These are phyloP conservation scores for Hesperia comma DNA, from an alignment of 2,888 invertebrate species.

Conservation along the genomic window DNA sequence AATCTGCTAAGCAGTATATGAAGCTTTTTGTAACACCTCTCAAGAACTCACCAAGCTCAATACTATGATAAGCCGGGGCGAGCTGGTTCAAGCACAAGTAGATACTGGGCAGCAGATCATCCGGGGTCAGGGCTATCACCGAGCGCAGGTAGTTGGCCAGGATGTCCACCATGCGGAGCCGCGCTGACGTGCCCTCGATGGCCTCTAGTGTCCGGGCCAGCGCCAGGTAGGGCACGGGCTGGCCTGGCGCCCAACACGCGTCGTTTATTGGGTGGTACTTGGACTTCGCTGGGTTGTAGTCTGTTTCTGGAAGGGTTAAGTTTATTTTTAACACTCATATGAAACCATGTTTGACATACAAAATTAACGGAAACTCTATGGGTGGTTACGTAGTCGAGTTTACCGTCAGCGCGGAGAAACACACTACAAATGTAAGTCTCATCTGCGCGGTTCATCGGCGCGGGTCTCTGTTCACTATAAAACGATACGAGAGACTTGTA, in stretches of 20 bases:
- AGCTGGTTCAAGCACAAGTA: conserved; percentile 98
- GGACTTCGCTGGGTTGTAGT: conserved; percentile 88
- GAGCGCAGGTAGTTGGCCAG: conserved; percentile 95
- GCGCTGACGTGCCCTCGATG: conserved; percentile 93
- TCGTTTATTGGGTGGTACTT: conserved; percentile 93
- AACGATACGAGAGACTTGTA: too few species aligned
- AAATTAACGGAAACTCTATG: too few species aligned
- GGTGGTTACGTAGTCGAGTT: too few species aligned
- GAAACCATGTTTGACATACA: too few species aligned
- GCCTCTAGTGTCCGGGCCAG: conserved; percentile 94
- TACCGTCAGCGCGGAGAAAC: too few species aligned
- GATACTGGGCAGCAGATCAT: conserved; percentile 95
- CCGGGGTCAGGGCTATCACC: conserved; percentile 93
- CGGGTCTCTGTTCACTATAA: too few species aligned
- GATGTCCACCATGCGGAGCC: conserved; percentile 96
- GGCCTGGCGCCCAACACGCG: conserved; percentile 90
- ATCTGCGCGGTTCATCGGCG: too few species aligned
- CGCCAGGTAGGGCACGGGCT: conserved; percentile 95
- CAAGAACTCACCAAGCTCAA: conserved; percentile 86
- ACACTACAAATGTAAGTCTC: too few species aligned
- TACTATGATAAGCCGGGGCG: conserved; percentile 94
- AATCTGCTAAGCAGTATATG: too few species aligned
- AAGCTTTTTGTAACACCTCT: too few species aligned
- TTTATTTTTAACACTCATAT: too few species aligned
- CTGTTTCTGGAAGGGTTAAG: conserved; percentile 54